A percentile compares a stretch with the other conserved stretches of the same genome.
phyloP scores from a whole-genome alignment of 2,797 vertebrate genomes.

The Lithobates pipiens region DNA sequence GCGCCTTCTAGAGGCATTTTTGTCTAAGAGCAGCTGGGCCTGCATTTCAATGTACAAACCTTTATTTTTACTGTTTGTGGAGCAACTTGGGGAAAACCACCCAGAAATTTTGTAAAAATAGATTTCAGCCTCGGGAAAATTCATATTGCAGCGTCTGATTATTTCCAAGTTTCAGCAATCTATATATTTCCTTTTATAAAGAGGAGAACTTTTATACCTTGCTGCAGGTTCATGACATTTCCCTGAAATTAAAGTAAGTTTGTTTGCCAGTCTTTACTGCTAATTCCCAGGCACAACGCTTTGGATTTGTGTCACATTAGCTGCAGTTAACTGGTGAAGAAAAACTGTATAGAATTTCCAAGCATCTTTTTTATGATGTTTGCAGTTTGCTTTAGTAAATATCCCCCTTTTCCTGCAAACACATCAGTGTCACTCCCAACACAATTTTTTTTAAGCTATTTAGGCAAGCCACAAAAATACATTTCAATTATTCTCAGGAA shows the following conservation, averaged over 20 bases:
- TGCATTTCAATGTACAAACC: background rate
- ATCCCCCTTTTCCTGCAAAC: too few relatives aligned
- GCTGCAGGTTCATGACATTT: too few relatives aligned
- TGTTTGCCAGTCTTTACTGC: background rate
- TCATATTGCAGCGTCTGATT: background rate
- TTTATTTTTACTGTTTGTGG: background rate
- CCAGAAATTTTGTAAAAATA: background rate
- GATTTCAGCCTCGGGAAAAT: background rate
- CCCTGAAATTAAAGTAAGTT: too few relatives aligned
- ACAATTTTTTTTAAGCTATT: background rate
- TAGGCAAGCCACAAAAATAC: background rate
- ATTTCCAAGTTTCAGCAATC: background rate
- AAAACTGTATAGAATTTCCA: background rate
- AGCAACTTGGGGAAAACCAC: background rate
- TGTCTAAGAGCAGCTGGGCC: conserved; percentile 25
- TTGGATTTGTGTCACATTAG: background rate
- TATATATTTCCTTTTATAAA: background rate
- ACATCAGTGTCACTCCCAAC: background rate
- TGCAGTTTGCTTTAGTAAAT: background rate
- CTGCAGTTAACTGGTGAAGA: background rate
- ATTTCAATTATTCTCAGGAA: background rate
- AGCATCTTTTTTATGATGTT: background rate
- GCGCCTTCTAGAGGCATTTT: conserved; percentile 1
- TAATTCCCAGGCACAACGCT: background rate
- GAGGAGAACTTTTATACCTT: background rate